Evolutionary conservation across 2,113 vertebrate species (phyloP).

Genomic region (Macquaria australasica): DNA sequence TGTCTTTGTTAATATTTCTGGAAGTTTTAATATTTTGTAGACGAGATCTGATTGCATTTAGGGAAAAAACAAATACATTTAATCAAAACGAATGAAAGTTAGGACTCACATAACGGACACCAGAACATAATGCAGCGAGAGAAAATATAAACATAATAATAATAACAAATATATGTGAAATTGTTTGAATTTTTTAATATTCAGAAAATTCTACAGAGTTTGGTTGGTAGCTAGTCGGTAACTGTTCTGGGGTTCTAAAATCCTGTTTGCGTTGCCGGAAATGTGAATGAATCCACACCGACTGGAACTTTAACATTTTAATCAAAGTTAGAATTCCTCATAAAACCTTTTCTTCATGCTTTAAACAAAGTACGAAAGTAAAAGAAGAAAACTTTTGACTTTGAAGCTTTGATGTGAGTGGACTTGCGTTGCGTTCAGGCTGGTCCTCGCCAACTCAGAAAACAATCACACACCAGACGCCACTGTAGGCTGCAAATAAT

Average conservation of each 20-base stretch:
- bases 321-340: constrained; percentile 36
- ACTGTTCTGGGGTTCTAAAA: background rate
- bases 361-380: constrained; percentile 20
- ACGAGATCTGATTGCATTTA: background rate
- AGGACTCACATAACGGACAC: background rate
- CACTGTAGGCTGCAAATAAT: background rate
- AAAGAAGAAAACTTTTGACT: background rate
- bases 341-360: constrained; percentile 5
- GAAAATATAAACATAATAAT: too few species aligned
- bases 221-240: background rate
- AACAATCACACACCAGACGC: background rate
- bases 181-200: background rate
- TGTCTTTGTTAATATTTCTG: background rate
- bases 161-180: too few species aligned
- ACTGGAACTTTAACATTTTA: constrained; percentile 19
- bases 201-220: background rate
- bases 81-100: background rate
- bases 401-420: background rate
- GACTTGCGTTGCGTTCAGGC: background rate
- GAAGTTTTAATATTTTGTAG: background rate
- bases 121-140: too few species aligned
- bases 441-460: background rate
- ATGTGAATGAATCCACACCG: background rate
- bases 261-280: background rate
- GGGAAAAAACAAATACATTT: background rate